Conservation (phyloP, 1,140 invertebrate species). For the Rhyzopertha dominica region DNA sequence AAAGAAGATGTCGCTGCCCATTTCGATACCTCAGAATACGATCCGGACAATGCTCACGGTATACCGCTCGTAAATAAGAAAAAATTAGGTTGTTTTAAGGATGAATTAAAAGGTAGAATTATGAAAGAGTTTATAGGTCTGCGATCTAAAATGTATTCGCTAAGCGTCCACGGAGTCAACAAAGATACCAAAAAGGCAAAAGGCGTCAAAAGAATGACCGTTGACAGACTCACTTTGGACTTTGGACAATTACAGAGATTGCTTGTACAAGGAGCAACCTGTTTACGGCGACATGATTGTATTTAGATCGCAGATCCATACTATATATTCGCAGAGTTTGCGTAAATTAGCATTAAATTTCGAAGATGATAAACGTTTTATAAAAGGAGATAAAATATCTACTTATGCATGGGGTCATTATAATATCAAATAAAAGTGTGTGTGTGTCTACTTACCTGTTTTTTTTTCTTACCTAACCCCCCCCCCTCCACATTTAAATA, state of each 20-base stretch:
- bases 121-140: conserved; percentile 22
- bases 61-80: no score
- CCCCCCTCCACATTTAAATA: no score
- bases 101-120: conserved; percentile 19
- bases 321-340: conserved; percentile 4
- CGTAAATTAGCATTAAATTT: conserved; percentile 14
- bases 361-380: conserved; percentile 10
- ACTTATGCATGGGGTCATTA: conserved; percentile 9
- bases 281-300: conserved; percentile 4
- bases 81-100: conserved; percentile 18
- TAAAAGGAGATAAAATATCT: conserved; percentile 10
- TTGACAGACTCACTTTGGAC: conserved; percentile 12
- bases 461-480: no score
- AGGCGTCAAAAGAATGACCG: conserved; percentile 14
- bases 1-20: no score
- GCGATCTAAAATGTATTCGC: conserved; percentile 17
- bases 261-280: conserved; percentile 11
- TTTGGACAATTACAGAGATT: conserved; percentile 14
- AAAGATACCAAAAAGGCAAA: conserved; percentile 18
- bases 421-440: no score
- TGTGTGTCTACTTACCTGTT: no score
- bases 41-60: conserved; percentile 4
- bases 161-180: not conserved
- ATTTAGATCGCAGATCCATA: conserved; percentile 8
- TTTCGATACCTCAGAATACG: no score